Conservation (phyloP, 1,140 invertebrate species). For the Anadara kagoshimensis region DNA sequence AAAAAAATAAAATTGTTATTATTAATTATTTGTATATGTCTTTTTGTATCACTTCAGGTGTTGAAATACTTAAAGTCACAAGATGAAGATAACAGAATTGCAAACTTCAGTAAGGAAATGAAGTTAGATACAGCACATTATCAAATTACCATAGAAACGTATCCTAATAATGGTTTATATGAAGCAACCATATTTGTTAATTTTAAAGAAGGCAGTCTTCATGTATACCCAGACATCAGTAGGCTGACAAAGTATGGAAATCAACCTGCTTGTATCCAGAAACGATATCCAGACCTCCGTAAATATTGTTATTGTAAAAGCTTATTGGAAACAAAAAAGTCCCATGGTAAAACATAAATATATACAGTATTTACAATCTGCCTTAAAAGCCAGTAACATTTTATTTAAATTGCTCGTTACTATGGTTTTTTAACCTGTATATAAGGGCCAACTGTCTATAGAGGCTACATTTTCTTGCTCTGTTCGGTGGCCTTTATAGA, state of each 20-base stretch:
- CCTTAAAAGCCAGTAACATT: too few relatives aligned
- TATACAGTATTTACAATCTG: too few relatives aligned
- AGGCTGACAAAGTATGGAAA: slow-evolving; percentile 59
- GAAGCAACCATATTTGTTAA: slow-evolving; percentile 83
- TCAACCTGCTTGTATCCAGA: slow-evolving; percentile 57
- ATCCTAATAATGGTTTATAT: slow-evolving; percentile 85
- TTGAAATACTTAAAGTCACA: slow-evolving; percentile 52
- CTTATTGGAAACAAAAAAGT: slow-evolving; percentile 2
- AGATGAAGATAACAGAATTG: slow-evolving; percentile 53
- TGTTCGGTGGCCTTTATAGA: too few relatives aligned
- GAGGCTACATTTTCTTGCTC: too few relatives aligned
- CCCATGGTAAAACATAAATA: too few relatives aligned
- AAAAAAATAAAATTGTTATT: too few relatives aligned
- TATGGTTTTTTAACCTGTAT: too few relatives aligned
- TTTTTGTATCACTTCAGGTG: slow-evolving; percentile 47
- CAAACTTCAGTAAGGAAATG: slow-evolving; percentile 74
- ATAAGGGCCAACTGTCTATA: too few relatives aligned
- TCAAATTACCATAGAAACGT: slow-evolving; percentile 80
- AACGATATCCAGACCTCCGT: slow-evolving; percentile 70
- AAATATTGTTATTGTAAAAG: slow-evolving; percentile 63
- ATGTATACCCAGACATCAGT: slow-evolving; percentile 54
- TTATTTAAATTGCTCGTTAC: too few relatives aligned
- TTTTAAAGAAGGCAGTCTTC: slow-evolving; percentile 53
- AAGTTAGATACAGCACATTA: slow-evolving; percentile 68
- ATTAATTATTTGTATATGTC: too few relatives aligned